phyloP scores from a whole-genome alignment of 1,140 invertebrate species.

The Cotesia glomerata region DNA sequence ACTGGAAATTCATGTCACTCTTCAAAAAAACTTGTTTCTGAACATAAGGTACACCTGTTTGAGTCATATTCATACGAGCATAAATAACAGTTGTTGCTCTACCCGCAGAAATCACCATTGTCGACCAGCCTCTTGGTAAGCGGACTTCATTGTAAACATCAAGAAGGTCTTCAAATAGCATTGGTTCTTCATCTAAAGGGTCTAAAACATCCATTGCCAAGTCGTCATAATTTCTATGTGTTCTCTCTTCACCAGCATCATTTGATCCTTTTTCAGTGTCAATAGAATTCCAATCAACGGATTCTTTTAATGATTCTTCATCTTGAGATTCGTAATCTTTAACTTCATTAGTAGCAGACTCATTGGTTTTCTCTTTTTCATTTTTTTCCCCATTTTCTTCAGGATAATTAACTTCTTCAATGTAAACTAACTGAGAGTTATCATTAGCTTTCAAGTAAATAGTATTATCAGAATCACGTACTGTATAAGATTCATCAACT shows the following conservation, averaged over 20 bases:
- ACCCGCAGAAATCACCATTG: constrained; percentile 51
- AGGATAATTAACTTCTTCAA: constrained; percentile 22
- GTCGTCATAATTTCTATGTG: constrained; percentile 9
- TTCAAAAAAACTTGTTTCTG: constrained; percentile 56
- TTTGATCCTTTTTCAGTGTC: background rate
- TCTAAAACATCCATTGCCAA: constrained; percentile 20
- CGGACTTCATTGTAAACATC: constrained; percentile 53
- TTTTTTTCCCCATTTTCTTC: constrained; percentile 14
- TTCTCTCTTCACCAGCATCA: background rate
- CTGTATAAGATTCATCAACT: background rate
- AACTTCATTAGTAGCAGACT: background rate
- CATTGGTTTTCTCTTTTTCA: background rate
- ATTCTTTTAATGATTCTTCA: background rate
- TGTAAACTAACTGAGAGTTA: constrained; percentile 22
- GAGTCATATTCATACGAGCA: constrained; percentile 47
- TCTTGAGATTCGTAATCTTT: background rate
- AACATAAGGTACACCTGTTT: constrained; percentile 49
- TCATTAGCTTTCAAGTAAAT: constrained; percentile 15
- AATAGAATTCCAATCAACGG: background rate
- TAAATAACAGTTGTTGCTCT: constrained; percentile 51
- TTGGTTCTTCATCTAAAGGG: constrained; percentile 25
- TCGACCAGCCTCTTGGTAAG: constrained; percentile 53
- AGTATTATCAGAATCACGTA: constrained; percentile 12
- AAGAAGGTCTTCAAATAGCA: constrained; percentile 57
- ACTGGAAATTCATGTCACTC: constrained; percentile 54